A percentile compares a stretch with the other conserved stretches of the same genome.
Evolutionary conservation across 1,140 invertebrate genomes (phyloP).

Genomic region (Fopius arisanus): DNA sequence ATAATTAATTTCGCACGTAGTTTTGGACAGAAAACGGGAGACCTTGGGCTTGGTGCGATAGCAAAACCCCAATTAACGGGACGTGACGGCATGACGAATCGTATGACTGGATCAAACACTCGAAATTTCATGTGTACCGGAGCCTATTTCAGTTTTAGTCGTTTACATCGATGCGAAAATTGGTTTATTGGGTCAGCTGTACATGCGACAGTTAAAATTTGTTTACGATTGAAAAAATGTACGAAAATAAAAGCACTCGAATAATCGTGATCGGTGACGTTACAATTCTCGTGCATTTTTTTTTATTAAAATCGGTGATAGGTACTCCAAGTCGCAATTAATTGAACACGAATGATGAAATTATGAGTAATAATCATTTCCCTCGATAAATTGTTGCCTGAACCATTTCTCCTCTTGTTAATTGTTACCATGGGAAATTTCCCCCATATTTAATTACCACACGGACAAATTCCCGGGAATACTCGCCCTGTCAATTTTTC

Average conservation of each 20-base stretch:
- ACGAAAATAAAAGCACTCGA: background rate
- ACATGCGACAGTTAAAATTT: background rate
- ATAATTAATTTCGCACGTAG: constrained; percentile 24
- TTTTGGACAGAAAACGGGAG: background rate
- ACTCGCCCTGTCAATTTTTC: too few species aligned
- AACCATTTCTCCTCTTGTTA: too few species aligned
- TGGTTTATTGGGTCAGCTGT: background rate
- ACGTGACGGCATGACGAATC: constrained; percentile 27
- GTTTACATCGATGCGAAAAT: background rate
- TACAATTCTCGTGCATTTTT: too few species aligned
- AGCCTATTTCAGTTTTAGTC: background rate
- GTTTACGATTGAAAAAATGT: background rate
- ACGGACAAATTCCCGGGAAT: too few species aligned
- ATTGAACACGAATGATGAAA: too few species aligned
- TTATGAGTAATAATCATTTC: too few species aligned
- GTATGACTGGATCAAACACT: constrained; percentile 21
- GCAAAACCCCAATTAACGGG: constrained; percentile 24
- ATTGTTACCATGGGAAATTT: too few species aligned
- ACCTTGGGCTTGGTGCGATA: background rate
- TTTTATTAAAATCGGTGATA: too few species aligned
- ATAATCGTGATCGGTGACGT: too few species aligned
- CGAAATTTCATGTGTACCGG: constrained; percentile 38
- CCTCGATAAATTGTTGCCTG: too few species aligned
- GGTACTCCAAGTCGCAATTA: too few species aligned
- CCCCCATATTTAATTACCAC: too few species aligned